Evolutionary conservation across 2,113 vertebrate genomes (phyloP), one percentile per base, ranked within the genome.

Genomic region (Hydrolagus affinis): DNA sequence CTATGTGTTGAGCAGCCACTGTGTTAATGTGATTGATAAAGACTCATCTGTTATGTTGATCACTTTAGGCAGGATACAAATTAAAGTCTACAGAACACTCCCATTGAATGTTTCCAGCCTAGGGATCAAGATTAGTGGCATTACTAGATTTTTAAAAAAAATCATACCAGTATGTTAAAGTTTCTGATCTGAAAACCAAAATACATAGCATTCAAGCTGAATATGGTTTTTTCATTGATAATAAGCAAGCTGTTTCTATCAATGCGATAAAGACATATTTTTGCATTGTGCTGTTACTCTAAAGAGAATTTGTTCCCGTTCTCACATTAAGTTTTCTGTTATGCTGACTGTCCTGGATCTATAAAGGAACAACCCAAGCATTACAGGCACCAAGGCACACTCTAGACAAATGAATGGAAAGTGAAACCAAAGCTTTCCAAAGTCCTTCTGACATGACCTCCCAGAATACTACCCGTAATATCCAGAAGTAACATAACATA

Each of bases 21-120:
- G 76, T 78, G 57, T 78, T 78, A 44, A 78, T 78, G 76, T 78
- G 78, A n/a, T 78, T 78, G 25, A 32, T 32, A 32, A 14, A 66
- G 28, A 19, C 78, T 21, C 60, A 32, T 66, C 15, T 21, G 25
- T 83, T 83, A 14, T 83, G 19, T 4, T 83, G 15, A 21, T 28
- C 15, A 68, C 30, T 21, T 44, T 44, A 83, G 8, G 25, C 78
- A 32, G 23, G 25, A 30, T 83, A 28, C 28, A 83, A 83, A 83
- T 68, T 83, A 12, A 83, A 66, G 59, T 64, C 15, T 80, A 25
- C n/a, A 15, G 28, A 66, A 83, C 30, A 19, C 21, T 62, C 78
- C 23, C 62, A 30, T 66, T 62, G 10, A 64, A 66, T 83, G 60
- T 32, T 66, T 83, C 30, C 28, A 32, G 62, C 4, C 44, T 44